Evolutionary conservation across 2,888 invertebrate species (phyloP).

Genomic region (Himalopsyche anomala): DNA sequence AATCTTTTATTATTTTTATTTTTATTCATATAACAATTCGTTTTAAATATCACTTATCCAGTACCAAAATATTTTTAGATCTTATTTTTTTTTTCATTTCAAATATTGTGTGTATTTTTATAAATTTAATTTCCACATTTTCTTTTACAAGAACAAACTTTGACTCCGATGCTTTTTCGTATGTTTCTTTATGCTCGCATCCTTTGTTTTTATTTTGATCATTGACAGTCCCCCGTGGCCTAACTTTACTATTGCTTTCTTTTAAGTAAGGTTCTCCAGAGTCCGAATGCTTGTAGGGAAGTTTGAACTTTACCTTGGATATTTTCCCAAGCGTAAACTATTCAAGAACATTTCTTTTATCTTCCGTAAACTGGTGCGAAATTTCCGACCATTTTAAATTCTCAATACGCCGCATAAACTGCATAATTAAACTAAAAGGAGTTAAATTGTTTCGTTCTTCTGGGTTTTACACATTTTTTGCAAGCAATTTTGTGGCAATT

Average conservation of each 20-base stretch:
- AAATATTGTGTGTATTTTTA: too few relatives aligned
- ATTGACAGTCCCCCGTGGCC: neutral
- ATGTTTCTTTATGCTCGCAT: neutral
- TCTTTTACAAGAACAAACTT: neutral
- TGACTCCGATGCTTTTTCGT: neutral
- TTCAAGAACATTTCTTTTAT: conserved; percentile 30
- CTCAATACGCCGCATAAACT: too few relatives aligned
- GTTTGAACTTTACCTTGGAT: conserved; percentile 20
- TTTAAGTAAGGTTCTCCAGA: neutral
- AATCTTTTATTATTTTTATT: too few relatives aligned
- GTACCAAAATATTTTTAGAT: too few relatives aligned
- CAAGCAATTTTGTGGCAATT: too few relatives aligned
- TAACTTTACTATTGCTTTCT: conserved; percentile 26
- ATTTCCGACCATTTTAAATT: neutral
- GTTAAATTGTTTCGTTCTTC: too few relatives aligned
- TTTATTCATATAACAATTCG: too few relatives aligned
- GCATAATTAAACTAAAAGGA: too few relatives aligned
- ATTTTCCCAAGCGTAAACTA: conserved; percentile 17
- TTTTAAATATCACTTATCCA: too few relatives aligned
- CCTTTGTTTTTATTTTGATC: conserved; percentile 19
- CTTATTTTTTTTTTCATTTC: too few relatives aligned
- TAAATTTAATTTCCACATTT: neutral
- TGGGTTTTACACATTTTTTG: too few relatives aligned
- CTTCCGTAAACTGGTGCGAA: neutral
- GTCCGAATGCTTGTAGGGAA: neutral